phyloP scores from a whole-genome alignment of 2,113 vertebrate species.

The Lophius piscatorius region DNA sequence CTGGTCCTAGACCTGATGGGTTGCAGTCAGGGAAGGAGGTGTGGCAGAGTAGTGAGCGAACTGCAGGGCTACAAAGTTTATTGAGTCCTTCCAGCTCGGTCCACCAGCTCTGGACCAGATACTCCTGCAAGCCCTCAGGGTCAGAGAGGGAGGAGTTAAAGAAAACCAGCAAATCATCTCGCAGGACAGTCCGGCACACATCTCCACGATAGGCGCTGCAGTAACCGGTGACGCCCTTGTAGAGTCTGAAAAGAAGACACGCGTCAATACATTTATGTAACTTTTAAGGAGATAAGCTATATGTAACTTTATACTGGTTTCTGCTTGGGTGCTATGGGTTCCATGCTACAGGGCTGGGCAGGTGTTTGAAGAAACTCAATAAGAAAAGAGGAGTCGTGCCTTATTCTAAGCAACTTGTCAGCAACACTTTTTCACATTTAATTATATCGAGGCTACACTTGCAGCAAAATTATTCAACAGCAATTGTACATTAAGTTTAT shows the following conservation, averaged over 20 bases:
- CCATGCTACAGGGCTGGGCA: too few species aligned
- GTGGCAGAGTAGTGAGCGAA: constrained; percentile 89
- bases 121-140: constrained; percentile 91
- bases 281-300: too few species aligned
- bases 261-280: neutral
- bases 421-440: too few species aligned
- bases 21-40: constrained; percentile 91
- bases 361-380: too few species aligned
- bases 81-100: constrained; percentile 85
- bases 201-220: constrained; percentile 91
- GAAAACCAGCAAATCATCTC: constrained; percentile 86
- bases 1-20: constrained; percentile 84
- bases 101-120: constrained; percentile 87
- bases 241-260: constrained; percentile 77
- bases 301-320: too few species aligned
- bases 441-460: too few species aligned
- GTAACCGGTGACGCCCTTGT: constrained; percentile 88
- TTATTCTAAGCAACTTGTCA: too few species aligned
- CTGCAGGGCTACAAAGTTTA: constrained; percentile 83
- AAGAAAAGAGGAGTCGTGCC: too few species aligned
- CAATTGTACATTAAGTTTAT: too few species aligned
- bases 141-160: constrained; percentile 90
- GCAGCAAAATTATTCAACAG: too few species aligned
- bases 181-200: constrained; percentile 82
- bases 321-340: too few species aligned